Evolutionary conservation across 2,113 vertebrate genomes (phyloP).

Genomic region (Pelvicachromis taeniatus): DNA sequence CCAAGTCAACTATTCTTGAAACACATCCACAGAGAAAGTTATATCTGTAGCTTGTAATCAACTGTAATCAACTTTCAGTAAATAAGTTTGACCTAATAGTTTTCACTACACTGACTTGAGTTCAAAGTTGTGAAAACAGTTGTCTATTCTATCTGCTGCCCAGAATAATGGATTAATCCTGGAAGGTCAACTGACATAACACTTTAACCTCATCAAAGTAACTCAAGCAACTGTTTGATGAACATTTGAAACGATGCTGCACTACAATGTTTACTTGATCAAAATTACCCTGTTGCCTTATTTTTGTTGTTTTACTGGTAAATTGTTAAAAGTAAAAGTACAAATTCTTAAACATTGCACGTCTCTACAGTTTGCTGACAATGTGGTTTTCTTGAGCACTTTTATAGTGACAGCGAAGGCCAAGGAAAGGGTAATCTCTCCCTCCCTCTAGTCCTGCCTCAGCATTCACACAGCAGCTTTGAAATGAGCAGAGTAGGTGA

Average conservation of each 20-base stretch:
- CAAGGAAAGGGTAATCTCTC: slow-evolving; percentile 84
- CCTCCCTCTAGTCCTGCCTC: slow-evolving; percentile 92
- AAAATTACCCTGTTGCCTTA: background rate
- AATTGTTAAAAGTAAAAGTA: background rate
- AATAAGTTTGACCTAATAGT: background rate
- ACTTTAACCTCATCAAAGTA: background rate
- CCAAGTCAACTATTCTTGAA: background rate
- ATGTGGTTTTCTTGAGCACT: slow-evolving; percentile 94
- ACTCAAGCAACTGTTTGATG: background rate
- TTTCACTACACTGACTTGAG: background rate
- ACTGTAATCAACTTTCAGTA: background rate
- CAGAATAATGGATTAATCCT: background rate
- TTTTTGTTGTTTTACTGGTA: background rate
- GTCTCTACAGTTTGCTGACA: slow-evolving; percentile 93
- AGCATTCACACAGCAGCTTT: slow-evolving; percentile 92
- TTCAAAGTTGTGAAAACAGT: background rate
- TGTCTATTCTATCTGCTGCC: background rate
- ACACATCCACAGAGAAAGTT: background rate
- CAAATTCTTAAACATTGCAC: slow-evolving; percentile 61
- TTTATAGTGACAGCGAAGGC: slow-evolving; percentile 87
- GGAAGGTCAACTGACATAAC: background rate
- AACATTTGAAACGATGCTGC: background rate
- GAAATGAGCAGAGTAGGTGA: background rate
- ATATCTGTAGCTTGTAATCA: background rate
- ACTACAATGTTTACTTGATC: background rate